Conservation (phyloP, 2,888 invertebrate genomes). For the Drosophila merina region DNA sequence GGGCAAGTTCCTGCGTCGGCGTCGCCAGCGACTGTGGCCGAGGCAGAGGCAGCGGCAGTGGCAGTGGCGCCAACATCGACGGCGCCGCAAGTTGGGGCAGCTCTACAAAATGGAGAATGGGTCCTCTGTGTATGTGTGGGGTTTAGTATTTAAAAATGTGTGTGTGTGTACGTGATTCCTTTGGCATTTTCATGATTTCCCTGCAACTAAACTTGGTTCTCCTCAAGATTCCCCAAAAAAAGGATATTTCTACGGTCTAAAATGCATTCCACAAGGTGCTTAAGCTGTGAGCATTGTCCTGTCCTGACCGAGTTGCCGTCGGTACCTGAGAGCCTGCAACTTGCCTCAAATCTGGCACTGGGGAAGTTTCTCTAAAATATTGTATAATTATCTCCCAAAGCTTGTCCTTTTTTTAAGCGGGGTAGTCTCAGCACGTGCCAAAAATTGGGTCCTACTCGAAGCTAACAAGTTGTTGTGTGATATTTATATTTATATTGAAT, state of each 20-base stretch:
- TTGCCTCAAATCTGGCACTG: slow-evolving; percentile 8
- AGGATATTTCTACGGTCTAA: slow-evolving; percentile 1
- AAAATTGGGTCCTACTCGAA: slow-evolving; percentile 14
- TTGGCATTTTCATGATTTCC: slow-evolving; percentile 13
- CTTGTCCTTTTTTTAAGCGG: slow-evolving; percentile 3
- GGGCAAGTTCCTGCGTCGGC: slow-evolving; percentile 48
- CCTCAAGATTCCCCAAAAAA: slow-evolving; percentile 19
- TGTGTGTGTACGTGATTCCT: slow-evolving; percentile 27
- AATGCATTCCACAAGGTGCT: slow-evolving; percentile 33
- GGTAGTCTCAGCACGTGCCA: slow-evolving; percentile 51
- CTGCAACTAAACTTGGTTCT: background rate
- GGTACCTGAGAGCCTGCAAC: slow-evolving; percentile 15
- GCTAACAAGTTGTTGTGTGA: slow-evolving; percentile 67
- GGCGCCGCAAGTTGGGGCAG: slow-evolving; percentile 64
- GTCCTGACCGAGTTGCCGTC: slow-evolving; percentile 29
- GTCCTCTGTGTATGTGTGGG: slow-evolving; percentile 22
- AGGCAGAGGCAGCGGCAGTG: slow-evolving; percentile 29
- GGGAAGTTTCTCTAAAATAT: slow-evolving; percentile 14
- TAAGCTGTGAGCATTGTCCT: background rate
- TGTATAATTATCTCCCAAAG: background rate
- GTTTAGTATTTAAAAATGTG: background rate
- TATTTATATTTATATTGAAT: background rate
- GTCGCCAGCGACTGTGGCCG: slow-evolving; percentile 12
- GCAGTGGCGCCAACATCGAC: slow-evolving; percentile 37
- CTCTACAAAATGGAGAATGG: slow-evolving; percentile 65